Evolutionary conservation across 2,113 vertebrate genomes (phyloP), one percentile per base, ranked within the genome.

Genomic region (Castor canadensis): DNA sequence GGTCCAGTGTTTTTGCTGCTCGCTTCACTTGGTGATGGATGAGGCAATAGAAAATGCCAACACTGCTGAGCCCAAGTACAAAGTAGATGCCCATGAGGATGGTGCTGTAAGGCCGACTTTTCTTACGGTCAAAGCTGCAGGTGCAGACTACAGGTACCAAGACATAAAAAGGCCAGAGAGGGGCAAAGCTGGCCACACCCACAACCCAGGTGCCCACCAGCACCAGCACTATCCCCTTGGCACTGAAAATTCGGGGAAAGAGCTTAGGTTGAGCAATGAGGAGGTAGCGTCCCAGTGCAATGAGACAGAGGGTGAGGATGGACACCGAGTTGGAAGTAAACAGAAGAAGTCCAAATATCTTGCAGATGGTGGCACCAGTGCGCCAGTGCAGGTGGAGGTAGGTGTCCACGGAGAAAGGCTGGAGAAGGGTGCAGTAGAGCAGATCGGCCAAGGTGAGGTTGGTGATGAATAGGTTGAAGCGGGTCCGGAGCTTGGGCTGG

Each of bases 291-390:
- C 99, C 98, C 49, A 98, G 67, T 3, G 99, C 99, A 2, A 99
- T 98, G 71, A 99, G 98, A 84, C 99, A 99, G 58, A 99, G 98
- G 17, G 99, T 99, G 73, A 99, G 98, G 91, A 99, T 99, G 88
- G 99, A 99, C 52, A 99, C 99, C 0, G 99, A 98, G 97, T 99
- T 99, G 95, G 99, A 99, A 77, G 99, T 95, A 96, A 99, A 99
- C 81, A 99, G 98, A 45, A 99, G 98, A 76, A 99, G 95, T 49
- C 99, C 99, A 9, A 99, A 99, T 93, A 98, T 38, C 0, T 97
- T 98, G 97, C 99, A 99, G 98, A 99, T 99, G 9, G 96, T 95
- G n/a, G 97, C 66, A 0, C 99, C 98, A 0, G 97, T 97, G 69
- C 99, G 98, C 99, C 99, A 99, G 67, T 96, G 96, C 60, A 99